A percentile compares a stretch with the other conserved stretches of the same genome.
phyloP scores from a whole-genome alignment of 1,140 invertebrate genomes.

The Diplogasteroides magnus region DNA sequence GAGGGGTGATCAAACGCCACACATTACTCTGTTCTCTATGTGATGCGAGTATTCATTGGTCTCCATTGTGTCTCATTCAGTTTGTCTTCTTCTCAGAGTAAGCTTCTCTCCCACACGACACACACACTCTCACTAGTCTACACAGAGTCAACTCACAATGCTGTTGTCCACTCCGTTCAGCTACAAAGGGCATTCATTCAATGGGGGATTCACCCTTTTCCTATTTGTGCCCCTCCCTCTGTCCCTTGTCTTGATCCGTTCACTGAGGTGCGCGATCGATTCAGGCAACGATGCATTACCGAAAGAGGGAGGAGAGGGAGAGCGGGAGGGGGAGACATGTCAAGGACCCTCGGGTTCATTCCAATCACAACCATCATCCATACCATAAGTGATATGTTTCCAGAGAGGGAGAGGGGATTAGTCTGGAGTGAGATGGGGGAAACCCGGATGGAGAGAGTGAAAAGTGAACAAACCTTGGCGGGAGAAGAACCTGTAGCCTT shows the following conservation, averaged over 20 bases:
- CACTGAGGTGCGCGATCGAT: no score
- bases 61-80: no score
- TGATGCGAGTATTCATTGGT: no score
- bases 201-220: not conserved
- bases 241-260: not conserved
- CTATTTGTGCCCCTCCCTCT: not conserved
- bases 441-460: not conserved
- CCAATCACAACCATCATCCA: not conserved
- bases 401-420: not conserved
- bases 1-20: no score
- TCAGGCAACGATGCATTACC: not conserved
- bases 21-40: no score
- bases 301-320: not conserved
- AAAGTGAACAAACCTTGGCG: slow-evolving; percentile 26
- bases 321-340: not conserved
- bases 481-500: slow-evolving; percentile 21
- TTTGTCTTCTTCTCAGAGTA: no score
- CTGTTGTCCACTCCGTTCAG: not conserved
- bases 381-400: not conserved
- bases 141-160: no score
- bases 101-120: no score
- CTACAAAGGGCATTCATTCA: not conserved
- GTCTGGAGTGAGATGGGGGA: not conserved
- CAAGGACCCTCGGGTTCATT: not conserved
- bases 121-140: no score